Base-by-base conservation (phyloP, 2,888 invertebrate genomes). In the Caenorhabditis angaria region DNA sequence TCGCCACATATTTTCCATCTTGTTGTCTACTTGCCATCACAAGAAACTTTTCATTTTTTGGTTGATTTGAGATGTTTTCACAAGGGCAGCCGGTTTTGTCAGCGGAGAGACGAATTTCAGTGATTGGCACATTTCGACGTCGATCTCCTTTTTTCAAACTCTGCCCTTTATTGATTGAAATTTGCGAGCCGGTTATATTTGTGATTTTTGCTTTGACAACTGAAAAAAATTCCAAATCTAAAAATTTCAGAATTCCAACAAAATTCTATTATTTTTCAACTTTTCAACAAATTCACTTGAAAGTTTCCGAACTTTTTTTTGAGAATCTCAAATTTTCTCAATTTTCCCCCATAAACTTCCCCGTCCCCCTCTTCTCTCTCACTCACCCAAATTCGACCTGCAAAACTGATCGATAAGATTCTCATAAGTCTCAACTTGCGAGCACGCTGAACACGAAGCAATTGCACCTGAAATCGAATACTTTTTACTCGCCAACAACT, bases 351-450 rank as follows among this genome's bases (percentile, higher is more conserved):
- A 1, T n/a, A n/a, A n/a, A n/a, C n/a, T n/a, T n/a, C n/a, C n/a
- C n/a, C n/a, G n/a, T n/a, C n/a, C n/a, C n/a, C n/a, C n/a, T n/a
- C n/a, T n/a, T n/a, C 35, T 24, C 12, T 22, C 27, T n/a, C 28
- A 35, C 51, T 87, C 87, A 91, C 91, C 91, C 76, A 90, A 89
- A 62, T 89, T 88, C 20, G 91, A 89, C 65, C 90, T 85, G 81
- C 91, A 91, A 82, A 89, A 91, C 82, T 90, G 90, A 85, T 91
- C 91, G 72, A 91, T 88, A 68, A 91, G 89, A 78, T 91, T 91
- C 86, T 91, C 91, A 81, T 90, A 91, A 4, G 91, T 91, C 66
- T 89, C 89, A 1, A 90, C 90, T 79, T 91, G 91, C 65, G 89
- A 89, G 85, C 91, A 91, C 6, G 90, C 89, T 41, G 88, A 87